Evolutionary conservation across 2,797 vertebrate species (phyloP).

Genomic region (Tapirus indicus): DNA sequence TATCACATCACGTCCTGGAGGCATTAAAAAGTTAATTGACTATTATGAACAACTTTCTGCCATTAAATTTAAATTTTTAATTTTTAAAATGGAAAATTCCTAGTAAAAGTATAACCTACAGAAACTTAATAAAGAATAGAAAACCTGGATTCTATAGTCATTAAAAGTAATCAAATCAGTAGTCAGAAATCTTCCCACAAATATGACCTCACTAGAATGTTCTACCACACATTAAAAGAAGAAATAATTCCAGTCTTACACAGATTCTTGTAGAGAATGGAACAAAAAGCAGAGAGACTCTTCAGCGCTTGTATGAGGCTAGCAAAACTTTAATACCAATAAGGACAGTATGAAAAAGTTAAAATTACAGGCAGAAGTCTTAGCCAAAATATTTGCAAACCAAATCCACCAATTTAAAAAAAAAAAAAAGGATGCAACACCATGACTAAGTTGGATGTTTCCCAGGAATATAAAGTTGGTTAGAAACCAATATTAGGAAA

Average conservation of each 20-base stretch:
- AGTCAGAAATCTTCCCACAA: background rate
- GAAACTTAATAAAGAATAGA: background rate
- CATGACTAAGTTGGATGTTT: background rate
- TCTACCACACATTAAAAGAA: background rate
- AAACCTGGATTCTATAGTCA: background rate
- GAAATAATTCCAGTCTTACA: background rate
- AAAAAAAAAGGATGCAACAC: background rate
- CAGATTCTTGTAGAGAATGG: background rate
- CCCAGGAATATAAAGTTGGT: background rate
- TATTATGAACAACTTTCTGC: background rate
- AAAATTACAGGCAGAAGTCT: background rate
- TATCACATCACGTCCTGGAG: background rate
- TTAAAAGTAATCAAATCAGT: background rate
- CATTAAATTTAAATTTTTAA: background rate
- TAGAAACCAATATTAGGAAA: background rate
- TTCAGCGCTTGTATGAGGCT: background rate
- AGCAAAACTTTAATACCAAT: background rate
- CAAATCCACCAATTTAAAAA: background rate
- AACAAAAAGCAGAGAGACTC: background rate
- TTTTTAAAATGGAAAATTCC: background rate
- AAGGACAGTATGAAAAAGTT: background rate
- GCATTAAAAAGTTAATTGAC: background rate
- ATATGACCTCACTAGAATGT: background rate
- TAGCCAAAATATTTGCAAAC: background rate
- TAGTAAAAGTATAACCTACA: background rate